Evolutionary conservation across 2,113 vertebrate genomes (phyloP), one percentile per base, ranked within the genome.

Genomic region (Gnathonemus echidnorhynchus): DNA sequence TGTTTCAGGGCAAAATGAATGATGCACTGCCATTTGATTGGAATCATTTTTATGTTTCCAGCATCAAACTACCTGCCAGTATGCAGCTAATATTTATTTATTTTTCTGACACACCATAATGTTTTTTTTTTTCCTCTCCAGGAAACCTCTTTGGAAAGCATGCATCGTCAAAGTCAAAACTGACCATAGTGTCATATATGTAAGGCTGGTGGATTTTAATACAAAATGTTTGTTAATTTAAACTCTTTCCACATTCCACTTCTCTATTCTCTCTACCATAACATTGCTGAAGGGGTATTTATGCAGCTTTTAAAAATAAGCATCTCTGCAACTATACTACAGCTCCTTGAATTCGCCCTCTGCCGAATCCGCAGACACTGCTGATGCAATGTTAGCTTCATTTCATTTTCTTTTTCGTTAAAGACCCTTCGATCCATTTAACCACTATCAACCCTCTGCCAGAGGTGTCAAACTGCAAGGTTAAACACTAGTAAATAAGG

Each of bases 1-100:
- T 31, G 48, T 86, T 86, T 86, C 85, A 27, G 85, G n/a, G 46
- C 19, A 85, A 87, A 87, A 87, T 35, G 49, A 87, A 39, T 31
- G 50, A 53, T 53, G 48, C 27, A 19, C 10, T 11, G 50, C 86
- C 31, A 35, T 87, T 87, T 53, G 86, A 53, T 87, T 87, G 86
- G 50, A 35, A 39, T 53, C 50, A 53, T 35, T 50, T 87, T 27
- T 87, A 87, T 52, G 49, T 52, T 87, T 52, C 11, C 49, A 87
- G 86, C 86, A 52, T 7, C 27, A 48, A 52, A 35, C 86, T 50
- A 50, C n/a, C 86, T 49, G 24, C 48, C 27, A 35, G 31, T 53
- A 49, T 48, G 9, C 31, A n/a, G 50, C 31, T 52, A 87, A 87
- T 52, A 53, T 53, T 56, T 31, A 52, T 39, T 80, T 42, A 42